Percentiles rank a stretch among this genome's conserved stretches.
Conservation (phyloP, 2,888 invertebrate species). For the Cylindroiulus punctatus region DNA sequence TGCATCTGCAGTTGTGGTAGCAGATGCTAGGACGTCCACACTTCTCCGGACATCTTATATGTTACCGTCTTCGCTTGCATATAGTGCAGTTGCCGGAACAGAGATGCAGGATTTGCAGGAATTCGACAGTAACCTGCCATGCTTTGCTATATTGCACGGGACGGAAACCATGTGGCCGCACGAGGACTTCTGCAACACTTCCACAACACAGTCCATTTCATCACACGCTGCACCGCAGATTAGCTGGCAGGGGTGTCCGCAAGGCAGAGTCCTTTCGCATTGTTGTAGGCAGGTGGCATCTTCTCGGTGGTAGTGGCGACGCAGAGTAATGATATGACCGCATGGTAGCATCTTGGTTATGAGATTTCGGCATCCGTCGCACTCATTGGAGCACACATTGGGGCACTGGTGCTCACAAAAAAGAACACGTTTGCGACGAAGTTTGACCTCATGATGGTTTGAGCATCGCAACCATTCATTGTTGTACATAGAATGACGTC, state of each 20-base stretch:
- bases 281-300: conserved; percentile 61
- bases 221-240: conserved; percentile 58
- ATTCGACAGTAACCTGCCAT: background rate
- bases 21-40: too few relatives aligned
- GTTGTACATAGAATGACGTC: too few relatives aligned
- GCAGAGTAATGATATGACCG: conserved; percentile 60
- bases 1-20: too few relatives aligned
- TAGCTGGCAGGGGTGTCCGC: conserved; percentile 61
- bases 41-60: too few relatives aligned
- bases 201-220: too few relatives aligned
- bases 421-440: conserved; percentile 62
- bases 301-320: conserved; percentile 54
- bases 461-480: too few relatives aligned
- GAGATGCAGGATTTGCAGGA: conserved; percentile 61
- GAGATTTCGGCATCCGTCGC: conserved; percentile 62
- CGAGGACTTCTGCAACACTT: too few relatives aligned
- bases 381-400: conserved; percentile 59
- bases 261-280: conserved; percentile 62
- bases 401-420: conserved; percentile 62
- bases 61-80: too few relatives aligned
- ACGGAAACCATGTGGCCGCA: too few relatives aligned
- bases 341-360: conserved; percentile 61
- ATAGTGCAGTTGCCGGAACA: conserved; percentile 65
- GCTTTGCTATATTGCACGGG: conserved; percentile 55
- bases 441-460: conserved; percentile 56